Evolutionary conservation across 2,113 vertebrate genomes (phyloP), one percentile per base, ranked within the genome.

Genomic region (Excalfactoria chinensis): DNA sequence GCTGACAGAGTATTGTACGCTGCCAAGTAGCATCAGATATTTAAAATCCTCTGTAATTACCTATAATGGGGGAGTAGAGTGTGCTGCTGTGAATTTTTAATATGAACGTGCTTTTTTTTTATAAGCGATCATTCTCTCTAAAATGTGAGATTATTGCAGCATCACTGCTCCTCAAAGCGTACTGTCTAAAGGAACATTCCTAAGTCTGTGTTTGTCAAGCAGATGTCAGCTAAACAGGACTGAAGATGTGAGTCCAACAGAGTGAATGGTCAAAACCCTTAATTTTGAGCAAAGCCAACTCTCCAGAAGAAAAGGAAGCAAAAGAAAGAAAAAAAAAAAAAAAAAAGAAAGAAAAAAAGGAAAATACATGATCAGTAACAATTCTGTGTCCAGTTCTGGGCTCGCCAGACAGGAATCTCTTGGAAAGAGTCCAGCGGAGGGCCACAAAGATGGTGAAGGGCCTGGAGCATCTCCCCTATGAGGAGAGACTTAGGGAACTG

Each of bases 31-130:
- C 86, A 84, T 95, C 92, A 97, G 97, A 97, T 97, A 97, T 97
- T 98, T 97, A 95, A 97, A 98, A 97, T 93, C 93, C 95, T 93
- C 90, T 96, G 95, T 97, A 98, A 98, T 98, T 98, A 97, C 96
- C 93, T 97, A 96, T 94, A 95, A 95, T 92, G 95, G 95, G 81
- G 73, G 86, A 84, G 85, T 92, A 90, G 90, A 97, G 94, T 89
- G 91, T 0, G 41, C 78, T 72, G 68, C 93, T 97, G 91, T 95
- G 97, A 97, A 96, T 97, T 96, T 95, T 96, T 97, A 97, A 95
- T 84, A 63, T 37, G 17, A 78, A 90, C 20, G 7, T 93, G 84
- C 32, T 56, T 95, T 97, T 37, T 37, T 58, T 96, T 84, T 87
- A 90, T 74, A 96, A 96, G 44, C 49, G 74, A 87, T 91, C 34